Base-by-base conservation (phyloP, 2,888 invertebrate genomes). In the Stenotaenia linearis region DNA sequence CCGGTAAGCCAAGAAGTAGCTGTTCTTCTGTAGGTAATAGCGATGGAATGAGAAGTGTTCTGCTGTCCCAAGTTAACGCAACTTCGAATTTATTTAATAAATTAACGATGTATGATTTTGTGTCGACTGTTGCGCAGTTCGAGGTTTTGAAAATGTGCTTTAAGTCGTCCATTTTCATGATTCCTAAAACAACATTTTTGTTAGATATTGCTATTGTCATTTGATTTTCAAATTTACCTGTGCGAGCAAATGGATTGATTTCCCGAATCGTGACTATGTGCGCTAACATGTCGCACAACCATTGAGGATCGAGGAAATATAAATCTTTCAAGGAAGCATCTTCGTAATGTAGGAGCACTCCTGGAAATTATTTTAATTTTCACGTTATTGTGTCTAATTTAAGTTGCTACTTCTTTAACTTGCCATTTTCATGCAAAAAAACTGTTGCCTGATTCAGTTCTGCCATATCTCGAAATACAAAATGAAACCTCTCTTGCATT, bases 231-330 rank as follows among this genome's bases (percentile, higher is more conserved):
- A 12, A n/a, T n/a, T 9, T 83, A 88, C 95, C 97, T 80, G 93
- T 93, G 82, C 92, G 90, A 0, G 96, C 96, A 86, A 97, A 97
- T 0, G 96, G 96, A 88, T 98, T 98, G 82, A 98, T 95, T 87
- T 98, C 97, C n/a, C 97, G 87, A 23, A 98, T 95, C 0, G 98
- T 97, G 40, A 98, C 96, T 0, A 98, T 97, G 86, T 96, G 96
- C 0, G 98, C 97, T 50, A 99, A 86, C 90, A 98, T 94, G 86
- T 99, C 98, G 87, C 98, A 98, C 61, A 99, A 89, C 98, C 98
- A 99, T 86, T 99, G 98, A 0, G 98, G 98, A 86, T 97, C 95
- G 74, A 99, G 88, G 87, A 99, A 99, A 87, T 97, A 98, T 77
- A 97, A 89, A 87, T 98, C 97, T 85, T 95, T 93, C 1, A 97